Evolutionary conservation across 2,113 vertebrate species (phyloP), one percentile per base, ranked within the genome.

Genomic region (Aspidoscelis tigris): DNA sequence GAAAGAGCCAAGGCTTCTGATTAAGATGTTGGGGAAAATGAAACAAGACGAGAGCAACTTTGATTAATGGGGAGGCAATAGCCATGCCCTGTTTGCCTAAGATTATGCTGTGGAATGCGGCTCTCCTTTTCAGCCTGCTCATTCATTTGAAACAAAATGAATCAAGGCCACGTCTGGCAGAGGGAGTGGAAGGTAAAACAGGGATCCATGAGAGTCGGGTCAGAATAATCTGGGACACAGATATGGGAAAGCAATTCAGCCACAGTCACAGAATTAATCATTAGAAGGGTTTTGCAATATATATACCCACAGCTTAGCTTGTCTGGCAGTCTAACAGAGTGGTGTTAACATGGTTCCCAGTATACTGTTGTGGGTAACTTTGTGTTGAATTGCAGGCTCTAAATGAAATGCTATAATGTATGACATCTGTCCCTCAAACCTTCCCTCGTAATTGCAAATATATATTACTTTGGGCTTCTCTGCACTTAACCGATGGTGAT

Each of bases 61-160:
- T 39, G 87, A 87, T 91, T 90, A 93, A 93, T n/a, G 78, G 87
- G 88, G 88, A 90, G 90, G 66, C 80, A 1, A 39, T 85, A 82
- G 77, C 82, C 89, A 20, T 41, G 90, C 90, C 89, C 1, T 3
- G 87, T 90, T 76, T 87, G 81, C 87, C 86, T 81, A 39, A 86
- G 91, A 88, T 61, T 76, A 86, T 26, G 4, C 76, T 0, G 82
- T 58, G 91, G 92, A 93, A 93, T 83, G 90, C 22, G 6, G 77
- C 85, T 64, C 83, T 88, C 84, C 92, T 89, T 91, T 76, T 82
- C 82, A 91, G 92, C 10, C 44, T 65, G 83, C 53, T 88, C 91
- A 85, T 72, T 91, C 70, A 4, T 83, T 89, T 64, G 91, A 91
- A 89, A 93, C 92, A 87, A 71, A 80, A 90, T 71, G 14, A 26